phyloP scores from a whole-genome alignment of 2,113 vertebrate species.

The Elachura formosa region DNA sequence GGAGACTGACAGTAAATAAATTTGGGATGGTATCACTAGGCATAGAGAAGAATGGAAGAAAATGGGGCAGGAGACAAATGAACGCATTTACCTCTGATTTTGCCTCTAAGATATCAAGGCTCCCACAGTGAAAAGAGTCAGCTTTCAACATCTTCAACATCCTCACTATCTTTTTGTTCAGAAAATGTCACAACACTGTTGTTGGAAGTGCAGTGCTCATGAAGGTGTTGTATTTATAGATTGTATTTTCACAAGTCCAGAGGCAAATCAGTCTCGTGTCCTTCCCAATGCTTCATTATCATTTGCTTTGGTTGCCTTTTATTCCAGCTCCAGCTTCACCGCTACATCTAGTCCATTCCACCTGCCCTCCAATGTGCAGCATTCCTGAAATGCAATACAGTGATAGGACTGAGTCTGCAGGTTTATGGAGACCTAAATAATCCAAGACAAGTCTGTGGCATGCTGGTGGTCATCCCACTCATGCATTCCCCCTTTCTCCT shows the following conservation, averaged over 20 bases:
- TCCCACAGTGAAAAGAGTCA: neutral
- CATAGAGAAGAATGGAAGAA: neutral
- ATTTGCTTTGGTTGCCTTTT: neutral
- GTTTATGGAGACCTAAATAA: neutral
- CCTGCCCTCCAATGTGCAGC: neutral
- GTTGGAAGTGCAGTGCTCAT: neutral
- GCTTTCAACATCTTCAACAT: neutral
- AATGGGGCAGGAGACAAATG: neutral
- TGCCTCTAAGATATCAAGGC: neutral
- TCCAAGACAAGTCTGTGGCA: neutral
- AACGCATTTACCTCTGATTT: neutral
- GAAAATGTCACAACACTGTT: neutral
- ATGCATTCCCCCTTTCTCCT: neutral
- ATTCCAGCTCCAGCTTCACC: neutral
- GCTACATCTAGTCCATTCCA: neutral
- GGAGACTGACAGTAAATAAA: neutral
- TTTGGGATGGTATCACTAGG: neutral
- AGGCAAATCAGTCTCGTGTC: neutral
- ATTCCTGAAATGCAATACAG: neutral
- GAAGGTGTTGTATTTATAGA: neutral
- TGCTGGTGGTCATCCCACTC: neutral
- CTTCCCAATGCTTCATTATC: neutral
- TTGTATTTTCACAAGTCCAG: neutral
- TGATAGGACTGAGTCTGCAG: neutral
- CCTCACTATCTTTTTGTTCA: neutral